Base-by-base conservation (phyloP, 2,888 invertebrate species). In the Beris chalybata region DNA sequence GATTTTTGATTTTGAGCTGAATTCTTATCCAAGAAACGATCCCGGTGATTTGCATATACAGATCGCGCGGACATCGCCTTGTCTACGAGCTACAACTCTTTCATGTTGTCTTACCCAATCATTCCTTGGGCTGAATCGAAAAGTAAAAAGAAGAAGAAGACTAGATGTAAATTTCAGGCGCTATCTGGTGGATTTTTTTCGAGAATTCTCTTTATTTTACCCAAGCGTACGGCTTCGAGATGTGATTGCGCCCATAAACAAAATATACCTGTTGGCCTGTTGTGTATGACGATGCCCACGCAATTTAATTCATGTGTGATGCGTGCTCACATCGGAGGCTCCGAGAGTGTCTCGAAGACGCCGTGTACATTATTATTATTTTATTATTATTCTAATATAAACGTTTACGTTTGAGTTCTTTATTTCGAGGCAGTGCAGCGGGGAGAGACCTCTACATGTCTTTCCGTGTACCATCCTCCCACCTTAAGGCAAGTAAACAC, bases 191-290 rank as follows among this genome's bases (percentile, higher is more conserved):
- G 9, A 38, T 38, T 38, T 5, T 38, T 38, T 38, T 38, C 38
- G 38, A 5, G 38, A 7, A 38, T 5, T 38, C 38, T 5, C 38
- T 38, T 38, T 38, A 38, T 38, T 38, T 38, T 38, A 38, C 9
- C 7, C 38, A 38, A 38, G 9, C 38, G 38, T 38, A 38, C 38
- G 9, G 38, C 38, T 38, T 7, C 38, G 38, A 38, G 32, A 59
- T 59, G 59, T 59, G 59, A 45, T 29, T 44, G 48, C 61, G 72
- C 69, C 70, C 70, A 69, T 71, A 72, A 71, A 71, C 71, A 70
- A 72, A 70, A 67, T 70, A 67, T 70, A 71, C 71, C 69, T 71
- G 68, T 68, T 68, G 58, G 57, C 59, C 38, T 22, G 59, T 22
- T 45, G 53, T 53, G 12, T 22, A 11, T 9, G 15, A 50, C 4